Percentiles rank a stretch among this genome's conserved stretches.
Evolutionary conservation across 2,797 vertebrate species (phyloP).

Genomic region (Cyclura pinguis): DNA sequence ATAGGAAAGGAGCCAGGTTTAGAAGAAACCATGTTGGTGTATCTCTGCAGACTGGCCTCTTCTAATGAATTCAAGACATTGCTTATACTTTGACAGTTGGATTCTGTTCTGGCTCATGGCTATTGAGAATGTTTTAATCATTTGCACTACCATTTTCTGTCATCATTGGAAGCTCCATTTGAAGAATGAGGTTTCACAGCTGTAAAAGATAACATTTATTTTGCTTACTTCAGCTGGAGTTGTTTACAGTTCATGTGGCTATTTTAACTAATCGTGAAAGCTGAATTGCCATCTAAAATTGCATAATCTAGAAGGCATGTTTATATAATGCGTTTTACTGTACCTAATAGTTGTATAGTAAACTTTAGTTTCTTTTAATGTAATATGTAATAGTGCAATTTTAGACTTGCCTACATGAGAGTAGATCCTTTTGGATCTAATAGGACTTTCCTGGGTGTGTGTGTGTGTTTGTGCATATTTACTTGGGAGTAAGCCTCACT

Average conservation of each 20-base stretch:
- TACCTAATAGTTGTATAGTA: background rate
- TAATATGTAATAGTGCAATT: background rate
- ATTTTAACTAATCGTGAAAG: constrained; percentile 15
- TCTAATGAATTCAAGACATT: constrained; percentile 25
- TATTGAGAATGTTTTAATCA: constrained; percentile 38
- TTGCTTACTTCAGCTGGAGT: background rate
- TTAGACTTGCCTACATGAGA: background rate
- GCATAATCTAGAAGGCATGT: background rate
- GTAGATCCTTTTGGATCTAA: background rate
- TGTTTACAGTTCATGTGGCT: constrained; percentile 20
- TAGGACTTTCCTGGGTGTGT: background rate
- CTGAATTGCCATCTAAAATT: background rate
- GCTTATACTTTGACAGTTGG: constrained; percentile 46
- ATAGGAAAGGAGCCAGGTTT: background rate
- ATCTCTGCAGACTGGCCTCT: background rate
- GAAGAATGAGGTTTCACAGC: constrained; percentile 36
- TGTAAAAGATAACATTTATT: constrained; percentile 1
- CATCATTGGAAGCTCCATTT: constrained; percentile 18
- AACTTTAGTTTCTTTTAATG: background rate
- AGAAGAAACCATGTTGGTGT: constrained; percentile 1
- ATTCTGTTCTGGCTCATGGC: constrained; percentile 23
- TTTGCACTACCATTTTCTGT: constrained; percentile 29
- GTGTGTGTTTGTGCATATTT: too few species aligned
- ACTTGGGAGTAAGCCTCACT: background rate
- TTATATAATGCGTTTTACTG: background rate